Percentiles rank a stretch among this genome's conserved stretches.
Conservation (phyloP, 2,113 vertebrate genomes). For the Excalfactoria chinensis region DNA sequence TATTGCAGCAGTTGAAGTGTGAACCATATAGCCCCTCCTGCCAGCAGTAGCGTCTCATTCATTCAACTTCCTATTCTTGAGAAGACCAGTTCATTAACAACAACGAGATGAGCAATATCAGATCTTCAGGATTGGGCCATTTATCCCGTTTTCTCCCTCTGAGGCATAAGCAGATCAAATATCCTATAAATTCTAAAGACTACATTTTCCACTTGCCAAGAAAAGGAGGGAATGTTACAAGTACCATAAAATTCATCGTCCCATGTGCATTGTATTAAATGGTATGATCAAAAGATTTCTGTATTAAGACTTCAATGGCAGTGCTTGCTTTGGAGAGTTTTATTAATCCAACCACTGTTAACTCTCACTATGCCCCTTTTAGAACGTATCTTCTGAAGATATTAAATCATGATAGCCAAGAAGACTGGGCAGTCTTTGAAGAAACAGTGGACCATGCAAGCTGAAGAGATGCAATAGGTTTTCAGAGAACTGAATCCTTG, state of each 20-base stretch:
- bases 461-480: background rate
- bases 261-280: background rate
- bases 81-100: background rate
- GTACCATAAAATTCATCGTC: background rate
- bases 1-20: background rate
- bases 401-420: background rate
- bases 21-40: background rate
- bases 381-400: background rate
- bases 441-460: background rate
- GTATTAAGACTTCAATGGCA: background rate
- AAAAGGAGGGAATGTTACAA: slow-evolving; percentile 10
- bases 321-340: background rate
- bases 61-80: background rate
- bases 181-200: slow-evolving; percentile 5
- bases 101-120: background rate
- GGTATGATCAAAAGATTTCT: background rate
- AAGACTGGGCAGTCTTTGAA: background rate
- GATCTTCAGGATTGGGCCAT: background rate
- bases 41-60: background rate
- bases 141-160: background rate
- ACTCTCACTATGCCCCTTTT: background rate
- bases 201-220: slow-evolving; percentile 14
- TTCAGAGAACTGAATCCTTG: background rate
- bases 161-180: slow-evolving; percentile 12
- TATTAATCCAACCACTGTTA: slow-evolving; percentile 3